Evolutionary conservation across 2,888 invertebrate species (phyloP), one percentile per base, ranked within the genome.

Genomic region (Dynastes grantii): DNA sequence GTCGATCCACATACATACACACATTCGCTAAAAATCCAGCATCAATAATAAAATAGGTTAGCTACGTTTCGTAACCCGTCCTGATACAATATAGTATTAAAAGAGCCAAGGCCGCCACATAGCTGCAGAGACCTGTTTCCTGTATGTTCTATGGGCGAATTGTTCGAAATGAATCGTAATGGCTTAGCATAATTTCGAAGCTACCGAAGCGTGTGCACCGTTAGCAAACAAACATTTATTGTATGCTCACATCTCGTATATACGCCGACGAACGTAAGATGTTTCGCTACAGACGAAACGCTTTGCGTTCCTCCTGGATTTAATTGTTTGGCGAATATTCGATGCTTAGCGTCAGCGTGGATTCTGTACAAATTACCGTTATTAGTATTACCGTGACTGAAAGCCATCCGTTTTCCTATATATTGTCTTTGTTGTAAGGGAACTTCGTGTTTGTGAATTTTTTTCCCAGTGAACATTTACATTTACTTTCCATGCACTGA

Each of bases 141-240:
- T 81, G 81, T 79, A 51, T 76, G 78, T 79, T 80, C 79, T 80
- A 32, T 79, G 79, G 78, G 45, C 79, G 79, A 81, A 80, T 80
- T 80, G 81, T 80, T 79, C 79, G 79, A 80, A 80, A 80, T 79
- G 80, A 81, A 81, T 79, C 78, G 80, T 81, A 80, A 80, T 73
- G 58, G 73, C 81, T 78, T 75, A 76, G 76, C 76, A 80, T 79
- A 80, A 81, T 80, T 80, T 80, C 71, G 70, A 78, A 80, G 76
- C 78, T 79, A 81, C 70, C 78, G 79, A 79, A 81, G 81, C 81
- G 79, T 76, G 79, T 73, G 16, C 58, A 5, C 73, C 51, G 73
- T 73, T 73, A 58, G 58, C 37, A 32, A 73, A 73, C 58, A 73
- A 58, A 40, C 40, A 37, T 58, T 70, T 73, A 58, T 40, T 40